Base-by-base conservation (phyloP, 2,888 invertebrate species). In the Drosophila monieri region DNA sequence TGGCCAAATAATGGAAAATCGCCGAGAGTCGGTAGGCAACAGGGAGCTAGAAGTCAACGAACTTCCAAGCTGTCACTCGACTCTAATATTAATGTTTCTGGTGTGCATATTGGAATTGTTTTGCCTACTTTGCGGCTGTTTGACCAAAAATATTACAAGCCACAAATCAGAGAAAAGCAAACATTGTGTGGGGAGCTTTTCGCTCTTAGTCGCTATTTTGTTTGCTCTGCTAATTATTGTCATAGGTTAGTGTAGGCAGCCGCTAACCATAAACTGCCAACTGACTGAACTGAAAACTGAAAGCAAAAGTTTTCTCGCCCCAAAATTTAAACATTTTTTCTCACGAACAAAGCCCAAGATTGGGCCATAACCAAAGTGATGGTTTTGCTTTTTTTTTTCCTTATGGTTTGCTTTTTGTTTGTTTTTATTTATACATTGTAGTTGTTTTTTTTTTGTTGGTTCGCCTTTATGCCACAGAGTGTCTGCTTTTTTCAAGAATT, bases 161-260 rank as follows among this genome's bases (percentile, higher is more conserved):
- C 18, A 23, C 25, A 30, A 15, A 53, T 4, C 4, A 32, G n/a
- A n/a, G n/a, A n/a, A n/a, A n/a, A n/a, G 30, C 8, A 6, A 2
- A 9, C n/a, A n/a, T n/a, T 32, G 10, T 32, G 10, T 32, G 12
- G 3, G 10, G 39, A 73, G 39, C 27, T 27, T 27, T 72, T 56
- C 64, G 66, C 53, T 46, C 18, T 39, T 47, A 35, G 14, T 6
- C n/a, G 6, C 12, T 51, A 18, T 59, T 62, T 68, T 74, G 68
- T 62, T 58, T 73, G 62, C 64, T 74, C 75, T 67, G 77, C 85
- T 89, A 89, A 90, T 89, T 89, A 88, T 89, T 89, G 89, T 79
- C 85, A 77, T 90, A 89, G 89, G 89, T 89, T 89, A 90, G 90
- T 89, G 87, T 78, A 70, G 78, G 87, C 73, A 84, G 73, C 9